phyloP scores from a whole-genome alignment of 2,797 vertebrate genomes.

The Cossypha caffra region DNA sequence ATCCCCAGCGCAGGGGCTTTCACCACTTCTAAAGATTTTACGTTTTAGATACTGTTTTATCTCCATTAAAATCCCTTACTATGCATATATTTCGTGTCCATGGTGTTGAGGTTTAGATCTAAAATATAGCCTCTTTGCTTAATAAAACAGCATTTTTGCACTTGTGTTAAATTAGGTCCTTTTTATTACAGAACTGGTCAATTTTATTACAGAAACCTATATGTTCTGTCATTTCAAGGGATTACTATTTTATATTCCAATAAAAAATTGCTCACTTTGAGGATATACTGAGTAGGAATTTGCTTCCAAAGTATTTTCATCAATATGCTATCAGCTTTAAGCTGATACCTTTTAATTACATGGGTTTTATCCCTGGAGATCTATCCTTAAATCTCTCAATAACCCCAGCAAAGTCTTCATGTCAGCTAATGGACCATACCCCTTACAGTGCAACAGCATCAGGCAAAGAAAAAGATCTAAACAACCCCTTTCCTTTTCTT shows the following conservation, averaged over 20 bases:
- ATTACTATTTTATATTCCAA: conserved; percentile 67
- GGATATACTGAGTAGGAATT: conserved; percentile 69
- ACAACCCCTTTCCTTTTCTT: neutral
- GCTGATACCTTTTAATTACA: conserved; percentile 71
- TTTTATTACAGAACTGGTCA: conserved; percentile 44
- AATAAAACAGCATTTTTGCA: neutral
- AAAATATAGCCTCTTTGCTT: neutral
- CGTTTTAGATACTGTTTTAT: neutral
- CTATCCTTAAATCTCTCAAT: conserved; percentile 68
- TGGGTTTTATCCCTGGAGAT: conserved; percentile 38
- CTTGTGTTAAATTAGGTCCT: conserved; percentile 7
- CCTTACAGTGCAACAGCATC: neutral
- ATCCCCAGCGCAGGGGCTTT: neutral
- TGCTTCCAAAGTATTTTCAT: conserved; percentile 69
- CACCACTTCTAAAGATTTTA: neutral
- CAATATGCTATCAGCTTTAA: conserved; percentile 41
- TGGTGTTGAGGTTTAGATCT: neutral
- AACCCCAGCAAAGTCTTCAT: conserved; percentile 66
- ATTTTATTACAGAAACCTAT: conserved; percentile 44
- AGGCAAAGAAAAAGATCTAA: neutral
- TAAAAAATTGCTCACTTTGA: conserved; percentile 69
- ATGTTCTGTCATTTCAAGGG: conserved; percentile 30
- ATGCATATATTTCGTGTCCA: neutral
- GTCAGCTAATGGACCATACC: conserved; percentile 38
- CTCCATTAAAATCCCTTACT: neutral